Conservation (phyloP, 2,888 invertebrate genomes). For the Hyposoter dolosus region DNA sequence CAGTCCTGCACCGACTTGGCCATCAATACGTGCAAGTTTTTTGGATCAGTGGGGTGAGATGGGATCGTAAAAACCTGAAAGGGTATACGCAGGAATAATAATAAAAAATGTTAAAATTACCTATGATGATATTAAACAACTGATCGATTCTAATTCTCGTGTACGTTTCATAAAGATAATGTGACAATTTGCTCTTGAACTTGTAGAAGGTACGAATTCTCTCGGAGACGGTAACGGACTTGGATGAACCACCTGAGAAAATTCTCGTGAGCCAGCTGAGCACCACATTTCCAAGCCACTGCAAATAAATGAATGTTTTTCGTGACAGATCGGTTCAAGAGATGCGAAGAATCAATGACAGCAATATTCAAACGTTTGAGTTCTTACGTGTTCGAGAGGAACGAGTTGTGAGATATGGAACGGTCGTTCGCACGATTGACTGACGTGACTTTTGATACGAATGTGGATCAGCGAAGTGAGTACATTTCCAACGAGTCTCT, state of each 20-base stretch:
- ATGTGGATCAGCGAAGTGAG: conserved; percentile 93
- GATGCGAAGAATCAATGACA: not conserved
- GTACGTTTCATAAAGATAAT: conserved; percentile 95
- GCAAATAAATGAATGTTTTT: conserved; percentile 72
- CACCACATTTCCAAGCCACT: conserved; percentile 95
- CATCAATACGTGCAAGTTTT: not conserved
- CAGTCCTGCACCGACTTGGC: no score
- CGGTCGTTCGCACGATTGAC: conserved; percentile 93
- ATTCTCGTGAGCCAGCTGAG: conserved; percentile 95
- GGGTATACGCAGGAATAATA: not conserved
- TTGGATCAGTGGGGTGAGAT: no score
- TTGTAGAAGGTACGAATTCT: conserved; percentile 87
- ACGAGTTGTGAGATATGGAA: conserved; percentile 93
- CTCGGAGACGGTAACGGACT: conserved; percentile 86
- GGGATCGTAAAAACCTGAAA: not conserved
- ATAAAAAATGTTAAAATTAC: conserved; percentile 81
- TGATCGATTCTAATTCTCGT: conserved; percentile 95
- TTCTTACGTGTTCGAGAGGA: conserved; percentile 89
- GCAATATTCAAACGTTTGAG: not conserved
- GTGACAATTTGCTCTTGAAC: conserved; percentile 91
- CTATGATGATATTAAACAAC: conserved; percentile 97
- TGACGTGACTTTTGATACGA: conserved; percentile 94
- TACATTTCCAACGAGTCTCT: conserved; percentile 93
- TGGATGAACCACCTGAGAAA: conserved; percentile 89
- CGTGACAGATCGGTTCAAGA: conserved; percentile 37